These are phyloP conservation scores for Microchirus variegatus DNA, from an alignment of 2,797 vertebrate genomes.

Conservation along the genomic window DNA sequence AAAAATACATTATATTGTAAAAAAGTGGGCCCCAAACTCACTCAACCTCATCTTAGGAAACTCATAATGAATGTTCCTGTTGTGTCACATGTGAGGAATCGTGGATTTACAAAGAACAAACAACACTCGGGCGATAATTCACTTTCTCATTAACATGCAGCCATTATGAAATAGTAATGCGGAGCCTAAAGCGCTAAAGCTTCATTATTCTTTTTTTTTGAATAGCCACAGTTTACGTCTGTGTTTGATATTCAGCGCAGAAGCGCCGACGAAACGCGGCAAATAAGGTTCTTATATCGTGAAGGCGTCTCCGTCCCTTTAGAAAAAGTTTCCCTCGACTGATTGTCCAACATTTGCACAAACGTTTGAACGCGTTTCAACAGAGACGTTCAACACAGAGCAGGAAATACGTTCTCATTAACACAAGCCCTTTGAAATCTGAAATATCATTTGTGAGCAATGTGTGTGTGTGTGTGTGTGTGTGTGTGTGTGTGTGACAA, in stretches of 20 bases:
- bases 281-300: too few species aligned
- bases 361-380: constrained; percentile 16
- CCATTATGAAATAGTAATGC: background rate
- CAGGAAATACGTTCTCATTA: constrained; percentile 57
- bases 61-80: too few species aligned
- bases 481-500: constrained; percentile 18
- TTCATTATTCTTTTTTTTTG: background rate
- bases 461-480: constrained; percentile 15
- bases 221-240: too few species aligned
- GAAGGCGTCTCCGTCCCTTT: background rate
- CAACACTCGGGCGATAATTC: background rate
- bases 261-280: too few species aligned
- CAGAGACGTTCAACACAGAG: constrained; percentile 15
- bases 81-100: too few species aligned
- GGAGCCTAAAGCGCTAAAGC: background rate
- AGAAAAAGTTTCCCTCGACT: background rate
- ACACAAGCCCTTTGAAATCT: constrained; percentile 61
- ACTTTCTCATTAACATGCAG: background rate
- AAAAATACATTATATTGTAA: too few species aligned
- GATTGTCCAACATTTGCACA: constrained; percentile 18
- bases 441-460: constrained; percentile 23
- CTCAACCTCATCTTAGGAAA: too few species aligned
- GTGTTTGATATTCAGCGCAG: too few species aligned
- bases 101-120: too few species aligned
- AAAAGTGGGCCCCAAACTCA: too few species aligned